Base-by-base conservation (phyloP, 2,113 vertebrate genomes). In the Tringa solitaria region DNA sequence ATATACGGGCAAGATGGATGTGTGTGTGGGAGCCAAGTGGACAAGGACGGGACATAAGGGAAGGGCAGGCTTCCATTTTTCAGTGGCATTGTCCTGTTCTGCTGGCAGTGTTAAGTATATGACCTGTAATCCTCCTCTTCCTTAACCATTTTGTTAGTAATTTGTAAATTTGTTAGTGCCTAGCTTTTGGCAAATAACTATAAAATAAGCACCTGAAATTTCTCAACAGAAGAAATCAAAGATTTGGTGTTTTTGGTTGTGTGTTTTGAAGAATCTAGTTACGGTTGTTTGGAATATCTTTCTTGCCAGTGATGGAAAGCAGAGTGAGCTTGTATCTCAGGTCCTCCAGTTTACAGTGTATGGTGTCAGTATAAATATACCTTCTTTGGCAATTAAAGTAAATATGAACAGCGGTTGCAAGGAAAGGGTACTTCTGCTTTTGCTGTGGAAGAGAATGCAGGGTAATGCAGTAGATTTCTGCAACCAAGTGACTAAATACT, bases 371-470 rank as follows among this genome's bases (percentile, higher is more conserved):
- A 51, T 57, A 57, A 70, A 82, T 70, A 23, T 27, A 41, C 39
- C 15, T 37, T n/a, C 43, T 51, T 73, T 33, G 15, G n/a, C 10
- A 18, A 56, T 28, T 61, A 37, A 73, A 74, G 27, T 67, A 74
- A 61, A 48, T 35, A 7, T 12, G 30, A 56, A 16, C 35, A 56
- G 46, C 0, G 0, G 15, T 37, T 79, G 39, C 32, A 43, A 61
- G 86, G 53, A 79, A 79, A 28, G 19, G 13, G 39, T n/a, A 6
- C 33, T 64, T 65, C 15, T 54, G 5, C 26, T 41, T 60, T 22
- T 48, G 30, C 39, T 65, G 17, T 67, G 51, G 18, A 53, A 35
- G 20, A 20, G 60, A 78, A 60, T 33, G 15, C 10, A 10, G 41
- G n/a, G 23, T 64, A 51, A 30, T 3, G 4, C 46, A 32, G 12